These are phyloP conservation scores for Propsilocerus akamusi DNA, from an alignment of 1,140 invertebrate genomes.

Conservation along the genomic window DNA sequence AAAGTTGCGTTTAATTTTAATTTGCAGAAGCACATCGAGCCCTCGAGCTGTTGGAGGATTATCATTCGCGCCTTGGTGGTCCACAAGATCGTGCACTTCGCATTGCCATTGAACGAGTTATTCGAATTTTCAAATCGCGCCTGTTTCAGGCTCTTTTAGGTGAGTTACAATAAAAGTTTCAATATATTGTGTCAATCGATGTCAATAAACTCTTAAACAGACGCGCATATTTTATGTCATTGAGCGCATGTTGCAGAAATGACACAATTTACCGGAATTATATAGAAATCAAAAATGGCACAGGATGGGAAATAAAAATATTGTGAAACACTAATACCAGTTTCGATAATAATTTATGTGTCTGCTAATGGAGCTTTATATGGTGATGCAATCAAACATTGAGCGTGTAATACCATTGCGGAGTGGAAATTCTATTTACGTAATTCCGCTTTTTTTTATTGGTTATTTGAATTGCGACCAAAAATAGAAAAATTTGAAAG, in stretches of 20 bases:
- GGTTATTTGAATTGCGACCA: no score
- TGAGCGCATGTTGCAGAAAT: no score
- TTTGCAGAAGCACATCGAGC: slow-evolving; percentile 88
- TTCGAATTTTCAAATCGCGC: slow-evolving; percentile 91
- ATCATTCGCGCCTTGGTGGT: slow-evolving; percentile 78
- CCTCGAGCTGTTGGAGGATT: slow-evolving; percentile 91
- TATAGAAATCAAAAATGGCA: background rate
- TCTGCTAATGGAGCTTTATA: no score
- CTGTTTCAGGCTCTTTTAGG: slow-evolving; percentile 93
- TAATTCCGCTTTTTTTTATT: no score
- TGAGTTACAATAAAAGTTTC: slow-evolving; percentile 37
- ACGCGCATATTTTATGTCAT: background rate
- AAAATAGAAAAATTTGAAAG: no score
- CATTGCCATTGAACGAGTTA: slow-evolving; percentile 90
- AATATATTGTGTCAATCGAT: background rate
- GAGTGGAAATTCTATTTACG: no score
- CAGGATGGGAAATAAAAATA: no score
- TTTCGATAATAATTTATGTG: no score
- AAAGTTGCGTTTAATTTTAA: slow-evolving; percentile 8
- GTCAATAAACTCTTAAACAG: background rate
- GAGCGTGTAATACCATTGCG: no score
- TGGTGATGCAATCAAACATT: no score
- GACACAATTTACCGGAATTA: no score
- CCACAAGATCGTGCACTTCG: slow-evolving; percentile 86
- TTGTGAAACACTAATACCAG: no score